Evolutionary conservation across 1,140 invertebrate genomes (phyloP).

Genomic region (Halyomorpha halys): DNA sequence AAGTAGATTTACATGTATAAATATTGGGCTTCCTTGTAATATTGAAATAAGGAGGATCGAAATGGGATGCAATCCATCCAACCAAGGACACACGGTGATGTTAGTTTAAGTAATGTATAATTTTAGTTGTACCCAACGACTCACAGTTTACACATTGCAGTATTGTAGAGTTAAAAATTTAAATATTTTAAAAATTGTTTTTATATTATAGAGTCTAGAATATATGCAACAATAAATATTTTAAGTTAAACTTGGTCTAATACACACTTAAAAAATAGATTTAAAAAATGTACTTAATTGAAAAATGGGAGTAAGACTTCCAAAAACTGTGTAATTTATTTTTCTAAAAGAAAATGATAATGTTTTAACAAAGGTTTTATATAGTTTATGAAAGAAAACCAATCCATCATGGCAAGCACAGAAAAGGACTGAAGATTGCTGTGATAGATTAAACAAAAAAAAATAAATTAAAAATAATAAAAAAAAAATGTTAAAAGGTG

Average conservation of each 20-base stretch:
- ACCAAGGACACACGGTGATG: conserved; percentile 4
- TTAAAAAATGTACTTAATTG: conserved; percentile 11
- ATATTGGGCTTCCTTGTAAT: too few species aligned
- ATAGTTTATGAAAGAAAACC: conserved; percentile 22
- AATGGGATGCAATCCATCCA: conserved; percentile 4
- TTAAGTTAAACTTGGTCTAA: conserved; percentile 17
- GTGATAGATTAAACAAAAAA: conserved; percentile 24
- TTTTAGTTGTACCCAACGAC: conserved; percentile 13
- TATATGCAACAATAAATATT: conserved; percentile 10
- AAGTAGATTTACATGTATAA: too few species aligned
- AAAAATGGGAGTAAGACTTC: conserved; percentile 18
- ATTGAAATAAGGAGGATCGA: too few species aligned
- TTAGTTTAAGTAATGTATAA: conserved; percentile 15
- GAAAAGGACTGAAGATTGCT: conserved; percentile 27
- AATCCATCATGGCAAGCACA: conserved; percentile 25
- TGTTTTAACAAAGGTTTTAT: conserved; percentile 18
- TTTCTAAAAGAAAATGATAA: conserved; percentile 18
- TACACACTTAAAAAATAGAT: background rate
- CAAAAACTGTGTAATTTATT: conserved; percentile 16
- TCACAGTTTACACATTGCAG: conserved; percentile 16
- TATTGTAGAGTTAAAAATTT: conserved; percentile 15
- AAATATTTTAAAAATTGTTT: conserved; percentile 19
- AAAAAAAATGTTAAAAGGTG: conserved; percentile 7
- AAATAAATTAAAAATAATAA: conserved; percentile 4
- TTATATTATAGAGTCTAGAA: conserved; percentile 13